Percentiles rank a stretch among this genome's conserved stretches.
phyloP scores from a whole-genome alignment of 2,113 vertebrate species.

The Aegotheles bennettii region DNA sequence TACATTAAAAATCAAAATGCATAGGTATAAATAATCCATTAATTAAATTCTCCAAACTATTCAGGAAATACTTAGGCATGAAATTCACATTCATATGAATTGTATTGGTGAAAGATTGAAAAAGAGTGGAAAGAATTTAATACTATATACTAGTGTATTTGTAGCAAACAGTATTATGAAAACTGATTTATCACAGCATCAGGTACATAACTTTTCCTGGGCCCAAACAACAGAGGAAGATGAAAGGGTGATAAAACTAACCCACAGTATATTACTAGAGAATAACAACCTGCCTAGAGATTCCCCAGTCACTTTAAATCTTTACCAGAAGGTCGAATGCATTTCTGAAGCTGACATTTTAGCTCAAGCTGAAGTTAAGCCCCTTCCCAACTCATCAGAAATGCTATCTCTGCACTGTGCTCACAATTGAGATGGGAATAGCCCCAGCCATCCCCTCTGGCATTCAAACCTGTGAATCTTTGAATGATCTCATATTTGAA shows the following conservation, averaged over 20 bases:
- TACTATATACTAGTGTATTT: neutral
- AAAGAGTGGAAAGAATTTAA: neutral
- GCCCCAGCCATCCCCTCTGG: neutral
- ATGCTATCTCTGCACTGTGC: accelerated
- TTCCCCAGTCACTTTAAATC: neutral
- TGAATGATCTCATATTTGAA: neutral
- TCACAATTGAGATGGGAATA: neutral
- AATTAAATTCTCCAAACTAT: neutral
- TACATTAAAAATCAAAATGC: neutral
- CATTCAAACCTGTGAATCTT: neutral
- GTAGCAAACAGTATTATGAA: neutral
- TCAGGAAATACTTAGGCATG: neutral
- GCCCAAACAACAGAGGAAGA: neutral
- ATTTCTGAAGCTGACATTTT: neutral
- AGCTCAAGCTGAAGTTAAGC: neutral
- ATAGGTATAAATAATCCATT: neutral
- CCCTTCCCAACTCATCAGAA: neutral
- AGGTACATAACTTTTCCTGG: neutral
- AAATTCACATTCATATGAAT: neutral
- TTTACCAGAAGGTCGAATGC: neutral
- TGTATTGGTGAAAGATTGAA: neutral
- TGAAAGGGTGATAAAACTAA: neutral
- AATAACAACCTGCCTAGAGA: neutral
- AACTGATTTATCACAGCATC: neutral
- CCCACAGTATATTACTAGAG: accelerated